Base-by-base conservation (phyloP, 2,888 invertebrate genomes). In the Noctua comes region DNA sequence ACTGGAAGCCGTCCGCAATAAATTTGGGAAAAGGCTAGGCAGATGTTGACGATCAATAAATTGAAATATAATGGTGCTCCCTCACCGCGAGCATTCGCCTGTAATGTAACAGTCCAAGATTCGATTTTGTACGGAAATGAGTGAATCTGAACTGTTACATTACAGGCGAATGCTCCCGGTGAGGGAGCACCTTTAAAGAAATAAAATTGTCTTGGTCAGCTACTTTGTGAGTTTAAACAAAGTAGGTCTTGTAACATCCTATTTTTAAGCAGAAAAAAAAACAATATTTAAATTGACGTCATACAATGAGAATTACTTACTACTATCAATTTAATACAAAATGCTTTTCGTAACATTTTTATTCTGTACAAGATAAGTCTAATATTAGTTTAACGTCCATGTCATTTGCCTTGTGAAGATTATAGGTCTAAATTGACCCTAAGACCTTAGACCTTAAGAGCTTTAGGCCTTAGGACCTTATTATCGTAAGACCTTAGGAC, bases 331-430 rank as follows among this genome's bases (percentile, higher is more conserved):
- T 62, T 48, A 68, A 51, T 73, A 86, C 36, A 76, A 78, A 83
- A 83, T 72, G 64, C 43, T 59, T 64, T 76, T 65, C 18, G 7
- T 76, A 70, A 73, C 65, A 77, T 69, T 21, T 75, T 83, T 65
- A 73, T 68, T 51, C 48, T 86, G 83, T 76, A 79, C 86, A 83
- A 66, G 68, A 64, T 48, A 66, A 74, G 40, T 65, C 68, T 62
- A 70, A 71, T 21, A 62, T 48, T 83, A 69, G 40, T 72, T 70
- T 27, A 78, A 66, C 82, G 36, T 85, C 80, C 74, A 64, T 57
- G 51, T 70, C 62, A 48, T 76, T 73, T 86, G 78, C 51, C 74
- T 75, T 68, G 65, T 82, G 31, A 64, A 69, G 18, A 66, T 68
- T 68, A 43, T n/a, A 46, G 31, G 70, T 82, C 59, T 1, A 31